Percentiles rank a stretch among this genome's conserved stretches.
Conservation (phyloP, 2,888 invertebrate species). For the Athalia circularis region DNA sequence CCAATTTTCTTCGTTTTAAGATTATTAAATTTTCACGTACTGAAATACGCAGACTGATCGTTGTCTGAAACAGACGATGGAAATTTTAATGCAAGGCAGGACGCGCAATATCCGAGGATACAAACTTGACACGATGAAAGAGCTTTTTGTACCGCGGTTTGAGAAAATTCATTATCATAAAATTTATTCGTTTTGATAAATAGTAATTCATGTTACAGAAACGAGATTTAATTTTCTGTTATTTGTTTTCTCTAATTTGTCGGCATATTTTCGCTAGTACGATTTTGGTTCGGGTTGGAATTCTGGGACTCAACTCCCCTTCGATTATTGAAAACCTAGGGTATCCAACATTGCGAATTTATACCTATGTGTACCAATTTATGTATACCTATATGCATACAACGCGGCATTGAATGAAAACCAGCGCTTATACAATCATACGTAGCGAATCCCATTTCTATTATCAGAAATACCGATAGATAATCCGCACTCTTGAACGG, state of each 20-base stretch:
- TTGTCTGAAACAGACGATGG: no score
- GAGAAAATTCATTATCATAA: neutral
- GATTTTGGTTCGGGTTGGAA: neutral
- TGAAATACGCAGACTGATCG: no score
- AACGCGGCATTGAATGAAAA: constrained; percentile 9
- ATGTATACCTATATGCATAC: neutral
- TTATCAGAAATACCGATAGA: constrained; percentile 24
- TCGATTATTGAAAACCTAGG: constrained; percentile 26
- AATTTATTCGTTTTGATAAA: neutral
- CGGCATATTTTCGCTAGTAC: neutral
- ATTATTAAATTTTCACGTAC: no score
- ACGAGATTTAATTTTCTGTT: no score
- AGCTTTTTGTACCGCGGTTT: neutral
- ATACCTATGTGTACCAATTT: neutral
- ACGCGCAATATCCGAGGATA: no score
- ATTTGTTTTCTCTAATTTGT: no score
- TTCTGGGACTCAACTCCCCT: constrained; percentile 1
- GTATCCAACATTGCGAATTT: neutral
- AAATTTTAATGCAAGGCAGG: no score
- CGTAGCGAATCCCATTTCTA: neutral
- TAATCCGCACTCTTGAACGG: neutral
- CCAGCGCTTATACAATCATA: neutral
- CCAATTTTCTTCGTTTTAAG: no score
- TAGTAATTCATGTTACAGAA: no score
- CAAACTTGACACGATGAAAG: neutral